A percentile compares a stretch with the other conserved stretches of the same genome.
Conservation (phyloP, 2,888 invertebrate species). For the Scaptomyza parva region DNA sequence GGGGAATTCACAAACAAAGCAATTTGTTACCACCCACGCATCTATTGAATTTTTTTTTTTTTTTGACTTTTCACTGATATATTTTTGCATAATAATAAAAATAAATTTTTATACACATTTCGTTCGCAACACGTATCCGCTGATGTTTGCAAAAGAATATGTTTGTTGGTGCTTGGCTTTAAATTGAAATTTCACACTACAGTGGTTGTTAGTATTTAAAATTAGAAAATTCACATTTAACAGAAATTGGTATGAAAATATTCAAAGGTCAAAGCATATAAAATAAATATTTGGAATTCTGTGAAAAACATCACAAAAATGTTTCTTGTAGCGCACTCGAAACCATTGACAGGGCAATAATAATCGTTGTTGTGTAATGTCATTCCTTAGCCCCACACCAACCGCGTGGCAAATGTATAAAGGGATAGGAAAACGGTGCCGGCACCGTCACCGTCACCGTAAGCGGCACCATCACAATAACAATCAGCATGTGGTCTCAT, state of each 20-base stretch:
- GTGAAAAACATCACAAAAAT: conserved; percentile 37
- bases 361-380: conserved; percentile 7
- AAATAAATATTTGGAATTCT: too few relatives aligned
- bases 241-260: background rate
- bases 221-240: background rate
- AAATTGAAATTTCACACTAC: conserved; percentile 13
- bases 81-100: conserved; percentile 72
- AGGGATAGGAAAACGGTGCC: background rate
- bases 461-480: conserved; percentile 53
- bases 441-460: conserved; percentile 18
- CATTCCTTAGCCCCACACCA: conserved; percentile 25
- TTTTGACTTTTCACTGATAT: conserved; percentile 51
- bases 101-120: conserved; percentile 78
- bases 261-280: too few relatives aligned
- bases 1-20: conserved; percentile 62
- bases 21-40: conserved; percentile 64
- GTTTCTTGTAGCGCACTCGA: conserved; percentile 9
- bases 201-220: background rate
- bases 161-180: conserved; percentile 4
- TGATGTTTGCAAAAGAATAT: conserved; percentile 36
- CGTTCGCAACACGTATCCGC: conserved; percentile 62
- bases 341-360: conserved; percentile 27
- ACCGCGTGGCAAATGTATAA: conserved; percentile 15
- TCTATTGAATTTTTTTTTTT: conserved; percentile 36
- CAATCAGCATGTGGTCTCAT: conserved; percentile 82